Conservation (phyloP, 2,888 invertebrate genomes). For the Macrophya alboannulata region DNA sequence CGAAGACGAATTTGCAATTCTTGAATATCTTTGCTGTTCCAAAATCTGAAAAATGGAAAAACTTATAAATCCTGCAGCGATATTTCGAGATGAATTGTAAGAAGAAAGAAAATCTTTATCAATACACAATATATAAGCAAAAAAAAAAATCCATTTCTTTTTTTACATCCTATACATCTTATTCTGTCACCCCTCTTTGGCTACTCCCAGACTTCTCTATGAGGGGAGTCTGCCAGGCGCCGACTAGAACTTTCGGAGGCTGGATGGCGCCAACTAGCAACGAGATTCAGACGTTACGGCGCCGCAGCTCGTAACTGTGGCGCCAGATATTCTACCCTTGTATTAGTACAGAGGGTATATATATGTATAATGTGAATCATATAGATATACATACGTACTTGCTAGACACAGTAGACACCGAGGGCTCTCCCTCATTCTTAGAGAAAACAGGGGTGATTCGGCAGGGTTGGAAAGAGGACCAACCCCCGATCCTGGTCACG, state of each 20-base stretch:
- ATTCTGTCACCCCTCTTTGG: not conserved
- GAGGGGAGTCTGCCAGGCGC: slow-evolving; percentile 31
- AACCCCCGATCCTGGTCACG: not conserved
- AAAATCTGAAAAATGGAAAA: too few relatives aligned
- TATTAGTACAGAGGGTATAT: slow-evolving; percentile 34
- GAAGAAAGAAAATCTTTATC: too few relatives aligned
- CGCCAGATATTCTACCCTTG: slow-evolving; percentile 66
- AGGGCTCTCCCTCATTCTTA: not conserved
- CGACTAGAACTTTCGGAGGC: slow-evolving; percentile 43
- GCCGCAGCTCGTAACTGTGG: slow-evolving; percentile 69
- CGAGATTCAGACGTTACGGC: slow-evolving; percentile 70
- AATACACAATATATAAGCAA: too few relatives aligned
- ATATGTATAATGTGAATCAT: not conserved
- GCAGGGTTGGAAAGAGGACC: not conserved
- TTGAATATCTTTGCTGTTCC: not conserved
- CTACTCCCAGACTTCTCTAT: not conserved
- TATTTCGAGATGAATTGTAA: too few relatives aligned
- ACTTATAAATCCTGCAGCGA: too few relatives aligned
- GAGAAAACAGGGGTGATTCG: not conserved
- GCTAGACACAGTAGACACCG: not conserved
- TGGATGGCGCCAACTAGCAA: slow-evolving; percentile 71
- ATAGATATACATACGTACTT: not conserved
- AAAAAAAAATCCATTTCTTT: too few relatives aligned
- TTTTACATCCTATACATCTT: not conserved
- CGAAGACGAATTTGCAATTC: not conserved